These are phyloP conservation scores for Scaptodrosophila lebanonensis DNA, from an alignment of 1,140 invertebrate species.

Conservation along the genomic window DNA sequence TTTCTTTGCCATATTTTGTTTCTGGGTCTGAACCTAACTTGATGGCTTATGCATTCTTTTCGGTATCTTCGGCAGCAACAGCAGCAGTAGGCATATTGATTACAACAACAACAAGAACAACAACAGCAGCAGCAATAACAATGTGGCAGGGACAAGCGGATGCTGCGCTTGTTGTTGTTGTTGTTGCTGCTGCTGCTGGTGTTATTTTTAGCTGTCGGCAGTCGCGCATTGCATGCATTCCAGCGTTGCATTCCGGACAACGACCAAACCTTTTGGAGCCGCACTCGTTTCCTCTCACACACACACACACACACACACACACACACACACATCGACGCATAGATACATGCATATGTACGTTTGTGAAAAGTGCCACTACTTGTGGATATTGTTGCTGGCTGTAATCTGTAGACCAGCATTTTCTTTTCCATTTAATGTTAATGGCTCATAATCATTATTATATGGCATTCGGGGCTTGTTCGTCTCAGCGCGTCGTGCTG, in stretches of 20 bases:
- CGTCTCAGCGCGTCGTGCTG: conserved; percentile 23
- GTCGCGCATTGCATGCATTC: conserved; percentile 52
- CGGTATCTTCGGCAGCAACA: too few relatives aligned
- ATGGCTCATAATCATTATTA: conserved; percentile 76
- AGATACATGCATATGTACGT: not conserved
- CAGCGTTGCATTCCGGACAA: conserved; percentile 50
- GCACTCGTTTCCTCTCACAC: not conserved
- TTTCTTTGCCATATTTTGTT: too few relatives aligned
- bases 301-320: too few relatives aligned
- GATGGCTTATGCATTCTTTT: too few relatives aligned
- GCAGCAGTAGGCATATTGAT: too few relatives aligned
- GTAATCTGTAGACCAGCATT: conserved; percentile 74
- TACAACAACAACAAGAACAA: too few relatives aligned
- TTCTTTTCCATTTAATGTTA: conserved; percentile 76
- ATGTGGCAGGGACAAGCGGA: too few relatives aligned
- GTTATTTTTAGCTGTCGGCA: conserved; percentile 65
- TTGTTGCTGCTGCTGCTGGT: conserved; percentile 34
- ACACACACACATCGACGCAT: too few relatives aligned
- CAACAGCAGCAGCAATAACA: too few relatives aligned
- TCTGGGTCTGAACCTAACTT: too few relatives aligned
- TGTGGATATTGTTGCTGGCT: conserved; percentile 25
- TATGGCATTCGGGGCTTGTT: conserved; percentile 72
- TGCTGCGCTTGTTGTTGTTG: not conserved
- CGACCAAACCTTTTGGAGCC: conserved; percentile 19
- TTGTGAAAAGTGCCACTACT: conserved; percentile 1